Evolutionary conservation across 2,797 vertebrate species (phyloP).

Genomic region (Buphagus erythrorhynchus): DNA sequence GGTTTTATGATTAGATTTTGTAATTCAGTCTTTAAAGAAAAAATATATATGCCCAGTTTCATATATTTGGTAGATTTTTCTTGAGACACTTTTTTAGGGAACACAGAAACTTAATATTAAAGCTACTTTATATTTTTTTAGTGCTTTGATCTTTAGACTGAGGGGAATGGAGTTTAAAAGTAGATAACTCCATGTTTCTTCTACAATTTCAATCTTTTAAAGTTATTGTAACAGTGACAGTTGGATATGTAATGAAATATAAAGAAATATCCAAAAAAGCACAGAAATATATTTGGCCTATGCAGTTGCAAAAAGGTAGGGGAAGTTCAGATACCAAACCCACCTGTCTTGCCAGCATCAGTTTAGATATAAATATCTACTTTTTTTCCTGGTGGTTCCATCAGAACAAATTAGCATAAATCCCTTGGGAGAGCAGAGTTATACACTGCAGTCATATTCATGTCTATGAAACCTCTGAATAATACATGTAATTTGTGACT

Average conservation of each 20-base stretch:
- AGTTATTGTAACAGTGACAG: neutral
- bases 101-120: neutral
- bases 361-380: neutral
- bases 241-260: neutral
- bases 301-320: neutral
- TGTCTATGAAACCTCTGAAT: constrained; percentile 35
- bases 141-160: neutral
- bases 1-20: neutral
- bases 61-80: neutral
- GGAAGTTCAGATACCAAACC: neutral
- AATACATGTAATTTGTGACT: constrained; percentile 49
- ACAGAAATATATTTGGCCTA: neutral
- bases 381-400: neutral
- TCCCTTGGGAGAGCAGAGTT: neutral
- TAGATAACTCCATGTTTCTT: neutral
- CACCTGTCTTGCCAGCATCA: neutral
- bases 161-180: neutral
- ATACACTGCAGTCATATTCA: neutral
- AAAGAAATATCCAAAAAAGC: neutral
- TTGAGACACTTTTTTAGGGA: neutral
- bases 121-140: neutral
- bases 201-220: neutral
- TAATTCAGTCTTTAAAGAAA: neutral
- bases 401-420: neutral
- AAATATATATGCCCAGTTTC: neutral